These are phyloP conservation scores for Marasmarcha lunaedactyla DNA, from an alignment of 2,888 invertebrate species.

Conservation along the genomic window DNA sequence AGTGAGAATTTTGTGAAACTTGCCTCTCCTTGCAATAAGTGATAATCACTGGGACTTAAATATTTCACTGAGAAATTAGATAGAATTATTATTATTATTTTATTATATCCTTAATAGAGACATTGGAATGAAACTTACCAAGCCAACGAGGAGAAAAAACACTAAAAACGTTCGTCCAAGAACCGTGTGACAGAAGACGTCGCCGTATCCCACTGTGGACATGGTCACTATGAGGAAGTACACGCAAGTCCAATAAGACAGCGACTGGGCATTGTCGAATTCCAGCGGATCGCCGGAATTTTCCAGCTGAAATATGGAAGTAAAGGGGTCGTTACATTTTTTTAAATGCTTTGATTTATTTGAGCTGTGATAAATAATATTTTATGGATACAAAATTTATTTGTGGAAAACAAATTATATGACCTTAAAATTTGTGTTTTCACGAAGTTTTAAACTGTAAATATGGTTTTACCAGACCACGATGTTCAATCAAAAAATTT, in stretches of 20 bases:
- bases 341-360: too few relatives aligned
- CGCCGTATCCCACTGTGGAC: slow-evolving; percentile 99
- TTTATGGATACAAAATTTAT: too few relatives aligned
- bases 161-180: slow-evolving; percentile 99
- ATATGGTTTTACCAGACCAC: too few relatives aligned
- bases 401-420: too few relatives aligned
- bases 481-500: too few relatives aligned
- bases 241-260: slow-evolving; percentile 99
- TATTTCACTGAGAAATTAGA: slow-evolving; percentile 20
- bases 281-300: slow-evolving; percentile 99
- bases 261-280: slow-evolving; percentile 93
- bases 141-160: slow-evolving; percentile 99
- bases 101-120: slow-evolving; percentile 18
- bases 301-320: slow-evolving; percentile 95
- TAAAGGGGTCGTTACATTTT: too few relatives aligned
- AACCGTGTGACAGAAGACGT: slow-evolving; percentile 98
- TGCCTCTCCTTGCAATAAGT: slow-evolving; percentile 60
- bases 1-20: slow-evolving; percentile 20
- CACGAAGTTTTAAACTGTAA: too few relatives aligned
- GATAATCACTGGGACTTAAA: slow-evolving; percentile 7
- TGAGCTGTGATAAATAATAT: too few relatives aligned
- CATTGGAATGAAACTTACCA: slow-evolving; percentile 89
- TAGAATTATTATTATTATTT: too few relatives aligned
- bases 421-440: too few relatives aligned
- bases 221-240: slow-evolving; percentile 99